These are phyloP conservation scores for Troilus luridus DNA, from an alignment of 2,888 invertebrate species.

Conservation along the genomic window DNA sequence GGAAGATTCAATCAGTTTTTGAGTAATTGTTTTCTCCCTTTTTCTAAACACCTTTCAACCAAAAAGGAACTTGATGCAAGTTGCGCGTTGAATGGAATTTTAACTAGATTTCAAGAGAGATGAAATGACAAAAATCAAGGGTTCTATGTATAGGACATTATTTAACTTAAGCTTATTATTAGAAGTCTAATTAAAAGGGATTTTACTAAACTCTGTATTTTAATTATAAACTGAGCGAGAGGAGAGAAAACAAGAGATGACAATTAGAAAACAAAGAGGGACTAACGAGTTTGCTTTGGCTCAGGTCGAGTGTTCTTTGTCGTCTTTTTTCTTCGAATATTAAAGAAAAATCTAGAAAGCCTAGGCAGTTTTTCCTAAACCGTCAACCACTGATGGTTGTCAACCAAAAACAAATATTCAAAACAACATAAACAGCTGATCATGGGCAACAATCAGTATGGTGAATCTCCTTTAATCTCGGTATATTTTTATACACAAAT, in stretches of 20 bases:
- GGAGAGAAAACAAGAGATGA: not conserved
- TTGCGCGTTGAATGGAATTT: not conserved
- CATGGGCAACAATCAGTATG: too few relatives aligned
- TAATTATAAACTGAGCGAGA: not conserved
- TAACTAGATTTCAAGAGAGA: not conserved
- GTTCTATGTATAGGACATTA: not conserved
- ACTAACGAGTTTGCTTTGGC: conserved; percentile 2
- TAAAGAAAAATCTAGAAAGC: not conserved
- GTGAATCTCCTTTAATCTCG: too few relatives aligned
- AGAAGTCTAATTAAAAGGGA: not conserved
- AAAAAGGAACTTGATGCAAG: not conserved
- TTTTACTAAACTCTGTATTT: not conserved
- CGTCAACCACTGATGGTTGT: not conserved
- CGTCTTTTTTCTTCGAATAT: not conserved
- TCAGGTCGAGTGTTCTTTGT: not conserved
- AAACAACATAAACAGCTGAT: too few relatives aligned
- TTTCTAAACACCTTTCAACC: not conserved
- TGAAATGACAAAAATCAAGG: not conserved
- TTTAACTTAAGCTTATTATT: not conserved
- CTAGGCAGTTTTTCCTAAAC: not conserved
- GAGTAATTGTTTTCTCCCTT: not conserved
- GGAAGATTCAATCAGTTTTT: not conserved
- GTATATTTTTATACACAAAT: too few relatives aligned
- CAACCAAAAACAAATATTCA: too few relatives aligned
- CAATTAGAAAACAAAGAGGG: not conserved